Conservation (phyloP, 1,140 invertebrate genomes). For the Drosophila kohkoa region DNA sequence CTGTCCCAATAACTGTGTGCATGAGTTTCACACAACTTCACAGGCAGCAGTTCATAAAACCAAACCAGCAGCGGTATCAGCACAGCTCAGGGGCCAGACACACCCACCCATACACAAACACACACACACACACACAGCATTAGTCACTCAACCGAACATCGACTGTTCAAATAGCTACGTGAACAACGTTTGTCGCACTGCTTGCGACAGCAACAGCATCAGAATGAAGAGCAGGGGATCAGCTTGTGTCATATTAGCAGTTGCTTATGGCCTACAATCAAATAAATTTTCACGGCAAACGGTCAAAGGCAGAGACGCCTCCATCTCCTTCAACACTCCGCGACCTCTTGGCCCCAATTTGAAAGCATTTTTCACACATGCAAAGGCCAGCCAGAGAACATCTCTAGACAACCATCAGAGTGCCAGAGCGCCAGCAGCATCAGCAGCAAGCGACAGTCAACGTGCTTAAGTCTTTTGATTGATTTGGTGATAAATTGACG, state of each 20-base stretch:
- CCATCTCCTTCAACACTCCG: background rate
- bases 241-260: conserved; percentile 80
- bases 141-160: conserved; percentile 31
- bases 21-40: conserved; percentile 54
- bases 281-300: conserved; percentile 81
- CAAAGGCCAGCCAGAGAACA: conserved; percentile 33
- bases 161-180: conserved; percentile 35
- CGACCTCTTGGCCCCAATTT: conserved; percentile 58
- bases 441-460: conserved; percentile 30
- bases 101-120: conserved; percentile 7
- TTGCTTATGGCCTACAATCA: conserved; percentile 80
- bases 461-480: conserved; percentile 75
- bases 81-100: conserved; percentile 46
- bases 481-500: conserved; percentile 82
- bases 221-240: conserved; percentile 37
- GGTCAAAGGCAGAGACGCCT: conserved; percentile 67
- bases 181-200: conserved; percentile 27
- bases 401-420: conserved; percentile 7
- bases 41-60: conserved; percentile 80
- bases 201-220: conserved; percentile 11
- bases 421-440: conserved; percentile 10
- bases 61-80: conserved; percentile 66
- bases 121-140: conserved; percentile 6
- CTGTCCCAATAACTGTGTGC: conserved; percentile 46
- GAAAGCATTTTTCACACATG: conserved; percentile 63